Base-by-base conservation (phyloP, 1,140 invertebrate genomes). In the Halotydeus destructor region DNA sequence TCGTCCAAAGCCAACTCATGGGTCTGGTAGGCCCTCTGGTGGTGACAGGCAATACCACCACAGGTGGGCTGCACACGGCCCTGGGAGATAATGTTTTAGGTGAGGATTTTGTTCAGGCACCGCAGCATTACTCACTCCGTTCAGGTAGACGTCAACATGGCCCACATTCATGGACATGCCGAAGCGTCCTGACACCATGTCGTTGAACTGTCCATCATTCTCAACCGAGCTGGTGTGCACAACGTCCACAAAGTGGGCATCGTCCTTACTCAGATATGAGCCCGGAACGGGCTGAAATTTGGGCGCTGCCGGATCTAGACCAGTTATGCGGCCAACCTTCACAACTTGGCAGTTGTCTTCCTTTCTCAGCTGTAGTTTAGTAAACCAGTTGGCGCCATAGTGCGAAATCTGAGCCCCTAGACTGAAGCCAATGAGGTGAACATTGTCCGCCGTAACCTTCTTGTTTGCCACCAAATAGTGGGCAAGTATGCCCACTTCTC, bases 391-490 rank as follows among this genome's bases (percentile, higher is more conserved):
- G 18, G 43, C 48, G 3, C 43, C 48, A 44, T 35, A 50, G n/a
- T 45, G 38, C 0, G 85, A 81, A 0, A 86, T 81, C 54, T 94
- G 86, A 0, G 84, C 84, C 0, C 85, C 85, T 6, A 86, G 60
- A 48, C 78, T 82, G 57, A 91, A 93, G 1, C 85, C 86, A 49
- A 94, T 85, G 21, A 93, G 55, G 54, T 94, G 86, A 22, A 83
- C 72, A 44, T 72, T 73, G 30, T 70, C 55, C 39, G 69, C 63
- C 33, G 57, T 22, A 49, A 41, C 40, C 8, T 51, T 52, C 5
- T 49, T 32, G 6, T 49, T 30, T n/a, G n/a, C n/a, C n/a, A n/a
- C n/a, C n/a, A n/a, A n/a, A n/a, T n/a, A n/a, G n/a, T n/a, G n/a
- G n/a, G n/a, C n/a, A n/a, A n/a, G n/a, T n/a, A n/a, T n/a, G n/a